Base-by-base conservation (phyloP, 1,140 invertebrate species). In the Drosophila lacteicornis region DNA sequence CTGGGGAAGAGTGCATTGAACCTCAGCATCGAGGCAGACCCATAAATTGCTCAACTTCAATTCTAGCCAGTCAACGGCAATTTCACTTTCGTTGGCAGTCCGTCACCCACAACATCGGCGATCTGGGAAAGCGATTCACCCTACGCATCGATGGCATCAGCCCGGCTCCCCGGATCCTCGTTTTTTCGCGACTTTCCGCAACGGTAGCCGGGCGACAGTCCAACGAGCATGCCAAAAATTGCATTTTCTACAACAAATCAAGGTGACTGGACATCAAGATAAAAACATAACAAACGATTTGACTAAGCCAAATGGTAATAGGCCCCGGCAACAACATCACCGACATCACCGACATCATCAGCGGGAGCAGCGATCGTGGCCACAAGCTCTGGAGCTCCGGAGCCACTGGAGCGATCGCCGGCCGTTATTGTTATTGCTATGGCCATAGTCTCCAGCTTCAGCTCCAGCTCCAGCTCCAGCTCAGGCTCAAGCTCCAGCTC, bases 231-330 rank as follows among this genome's bases (percentile, higher is more conserved):
- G 86, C 86, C 86, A 90, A 90, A 86, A 91, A 84, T 80, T 82
- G 86, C 79, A 90, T 86, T 90, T 90, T 90, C 82, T 86, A 91
- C 86, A 90, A 90, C 86, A 90, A 90, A 90, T 90, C 86, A 90
- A 91, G 86, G 86, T 91, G 86, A 90, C 86, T 90, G 86, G 86
- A 91, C 86, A 90, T 90, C 86, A 90, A 90, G 86, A 90, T 90
- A 90, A 90, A 90, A 90, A 90, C 86, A 90, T 90, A 90, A 90
- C 86, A 90, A 90, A 90, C 85, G 85, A 90, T 90, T 90, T 90
- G 81, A 90, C 86, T 90, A 90, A 90, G 80, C 85, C 85, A 84
- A 84, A 79, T 87, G 82, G 85, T 88, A 88, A 88, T 88, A 88
- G 85, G 85, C 85, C 65, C 45, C 78, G 63, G 63, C 63, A 73